These are phyloP conservation scores for Pseudochirops corinnae DNA, from an alignment of 2,797 vertebrate genomes.

Conservation along the genomic window DNA sequence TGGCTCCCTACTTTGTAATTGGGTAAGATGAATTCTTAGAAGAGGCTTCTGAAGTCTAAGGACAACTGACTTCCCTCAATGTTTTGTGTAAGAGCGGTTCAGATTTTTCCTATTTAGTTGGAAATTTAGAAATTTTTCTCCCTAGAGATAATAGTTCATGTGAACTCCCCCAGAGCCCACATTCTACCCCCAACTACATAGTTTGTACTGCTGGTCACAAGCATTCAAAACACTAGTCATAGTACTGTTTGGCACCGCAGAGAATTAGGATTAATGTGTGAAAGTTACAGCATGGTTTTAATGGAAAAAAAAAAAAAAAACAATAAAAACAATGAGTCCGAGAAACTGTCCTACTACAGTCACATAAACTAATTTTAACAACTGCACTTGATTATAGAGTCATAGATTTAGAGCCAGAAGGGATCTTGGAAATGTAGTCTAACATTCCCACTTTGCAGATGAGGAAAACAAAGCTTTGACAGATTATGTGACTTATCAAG, in stretches of 20 bases:
- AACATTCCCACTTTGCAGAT: neutral
- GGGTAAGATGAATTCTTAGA: neutral
- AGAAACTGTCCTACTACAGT: neutral
- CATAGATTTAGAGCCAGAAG: neutral
- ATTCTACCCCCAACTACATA: neutral
- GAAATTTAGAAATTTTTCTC: neutral
- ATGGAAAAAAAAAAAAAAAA: neutral
- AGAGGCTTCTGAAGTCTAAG: neutral
- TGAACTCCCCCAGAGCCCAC: neutral
- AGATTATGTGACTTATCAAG: neutral
- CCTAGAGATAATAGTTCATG: neutral
- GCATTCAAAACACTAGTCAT: neutral
- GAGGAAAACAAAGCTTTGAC: neutral
- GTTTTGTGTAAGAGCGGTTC: neutral
- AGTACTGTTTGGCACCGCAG: neutral
- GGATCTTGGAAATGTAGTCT: neutral
- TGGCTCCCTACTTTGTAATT: neutral
- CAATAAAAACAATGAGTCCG: neutral
- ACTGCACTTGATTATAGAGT: neutral
- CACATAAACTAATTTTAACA: neutral
- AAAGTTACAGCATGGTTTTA: neutral
- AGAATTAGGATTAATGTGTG: neutral
- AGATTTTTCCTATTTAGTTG: neutral
- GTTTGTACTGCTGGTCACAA: neutral
- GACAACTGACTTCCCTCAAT: neutral